These are phyloP conservation scores for Trichonephila clavata DNA, from an alignment of 1,140 invertebrate species.

Conservation along the genomic window DNA sequence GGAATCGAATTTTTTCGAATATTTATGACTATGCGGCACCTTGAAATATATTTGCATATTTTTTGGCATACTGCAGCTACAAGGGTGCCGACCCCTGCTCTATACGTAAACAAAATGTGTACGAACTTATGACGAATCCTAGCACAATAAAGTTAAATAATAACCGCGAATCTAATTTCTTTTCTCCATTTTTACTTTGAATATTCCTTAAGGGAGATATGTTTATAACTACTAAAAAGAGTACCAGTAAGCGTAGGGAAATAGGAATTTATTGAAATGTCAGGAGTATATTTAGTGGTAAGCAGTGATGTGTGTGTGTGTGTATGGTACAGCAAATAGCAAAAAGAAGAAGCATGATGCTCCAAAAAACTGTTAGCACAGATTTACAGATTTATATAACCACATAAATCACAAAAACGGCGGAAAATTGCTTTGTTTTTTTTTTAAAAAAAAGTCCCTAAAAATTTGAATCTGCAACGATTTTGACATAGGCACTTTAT, in stretches of 20 bases:
- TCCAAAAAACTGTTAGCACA: constrained; percentile 42
- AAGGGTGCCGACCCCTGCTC: no score
- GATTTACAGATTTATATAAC: background rate
- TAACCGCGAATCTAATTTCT: no score
- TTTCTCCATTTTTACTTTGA: no score
- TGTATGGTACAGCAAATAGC: constrained; percentile 59
- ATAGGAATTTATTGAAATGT: constrained; percentile 69
- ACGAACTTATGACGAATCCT: no score
- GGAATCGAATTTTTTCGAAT: no score
- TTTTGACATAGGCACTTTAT: constrained; percentile 58
- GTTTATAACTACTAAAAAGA: background rate
- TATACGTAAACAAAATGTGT: no score
- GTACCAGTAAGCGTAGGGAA: constrained; percentile 24
- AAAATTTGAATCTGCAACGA: constrained; percentile 50
- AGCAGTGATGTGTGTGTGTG: constrained; percentile 63
- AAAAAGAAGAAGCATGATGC: constrained; percentile 60
- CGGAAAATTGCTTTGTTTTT: constrained; percentile 63
- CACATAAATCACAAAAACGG: constrained; percentile 25
- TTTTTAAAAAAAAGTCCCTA: constrained; percentile 58
- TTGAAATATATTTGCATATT: no score
- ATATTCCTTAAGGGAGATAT: no score
- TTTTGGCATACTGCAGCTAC: no score
- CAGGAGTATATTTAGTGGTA: constrained; percentile 54
- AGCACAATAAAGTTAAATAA: no score
- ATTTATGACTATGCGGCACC: no score